phyloP scores from a whole-genome alignment of 2,888 invertebrate genomes.

The Erebia ligea region DNA sequence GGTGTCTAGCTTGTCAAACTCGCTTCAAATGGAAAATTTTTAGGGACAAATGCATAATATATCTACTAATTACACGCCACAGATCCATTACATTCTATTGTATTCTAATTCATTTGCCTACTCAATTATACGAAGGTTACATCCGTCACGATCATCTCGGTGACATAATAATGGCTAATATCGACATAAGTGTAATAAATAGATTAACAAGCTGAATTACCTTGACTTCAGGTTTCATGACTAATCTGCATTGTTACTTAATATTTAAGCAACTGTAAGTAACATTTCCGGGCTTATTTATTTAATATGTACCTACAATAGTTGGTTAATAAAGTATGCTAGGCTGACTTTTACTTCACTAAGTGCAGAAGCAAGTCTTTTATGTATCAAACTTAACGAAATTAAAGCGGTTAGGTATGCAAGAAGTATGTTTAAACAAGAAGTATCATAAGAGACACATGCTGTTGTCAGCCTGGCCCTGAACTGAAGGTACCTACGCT shows the following conservation, averaged over 20 bases:
- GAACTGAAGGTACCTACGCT: too few species aligned
- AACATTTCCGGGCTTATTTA: slow-evolving; percentile 25
- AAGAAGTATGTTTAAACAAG: too few species aligned
- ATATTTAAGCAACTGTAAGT: slow-evolving; percentile 10
- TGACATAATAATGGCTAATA: slow-evolving; percentile 55
- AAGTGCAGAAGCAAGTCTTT: too few species aligned
- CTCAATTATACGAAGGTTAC: slow-evolving; percentile 68
- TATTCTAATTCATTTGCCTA: slow-evolving; percentile 76
- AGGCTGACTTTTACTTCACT: too few species aligned
- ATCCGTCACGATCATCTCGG: slow-evolving; percentile 68
- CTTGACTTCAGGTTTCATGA: slow-evolving; percentile 30
- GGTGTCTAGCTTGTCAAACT: slow-evolving; percentile 3
- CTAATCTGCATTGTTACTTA: slow-evolving; percentile 19
- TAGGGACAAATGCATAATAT: slow-evolving; percentile 48
- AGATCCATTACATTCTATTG: slow-evolving; percentile 70
- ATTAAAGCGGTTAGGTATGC: too few species aligned
- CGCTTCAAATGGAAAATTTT: slow-evolving; percentile 23
- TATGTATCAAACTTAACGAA: too few species aligned
- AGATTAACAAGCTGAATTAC: slow-evolving; percentile 12
- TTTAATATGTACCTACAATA: too few species aligned
- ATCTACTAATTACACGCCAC: slow-evolving; percentile 65
- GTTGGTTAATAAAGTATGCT: too few species aligned
- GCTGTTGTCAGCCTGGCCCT: too few species aligned
- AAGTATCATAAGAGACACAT: too few species aligned
- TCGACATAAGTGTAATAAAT: slow-evolving; percentile 32